Percentiles rank a stretch among this genome's conserved stretches.
These are phyloP conservation scores for Alaudala cheleensis DNA, from an alignment of 2,113 vertebrate genomes.

Conservation along the genomic window DNA sequence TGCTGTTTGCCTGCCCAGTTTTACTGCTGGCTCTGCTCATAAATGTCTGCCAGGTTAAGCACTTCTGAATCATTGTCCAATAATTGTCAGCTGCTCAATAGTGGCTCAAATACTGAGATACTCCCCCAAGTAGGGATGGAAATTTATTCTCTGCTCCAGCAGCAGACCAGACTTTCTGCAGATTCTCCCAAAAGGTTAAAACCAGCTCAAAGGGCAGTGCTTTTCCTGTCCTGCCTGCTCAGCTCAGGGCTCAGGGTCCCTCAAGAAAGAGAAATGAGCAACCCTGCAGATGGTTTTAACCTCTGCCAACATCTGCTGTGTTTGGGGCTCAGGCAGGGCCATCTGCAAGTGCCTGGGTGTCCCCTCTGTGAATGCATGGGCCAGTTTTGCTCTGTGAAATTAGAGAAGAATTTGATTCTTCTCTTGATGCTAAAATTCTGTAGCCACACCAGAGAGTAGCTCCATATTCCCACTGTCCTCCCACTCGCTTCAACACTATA, in stretches of 20 bases:
- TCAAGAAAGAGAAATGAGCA: neutral
- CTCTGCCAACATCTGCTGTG: neutral
- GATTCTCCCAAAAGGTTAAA: neutral
- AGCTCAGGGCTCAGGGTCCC: neutral
- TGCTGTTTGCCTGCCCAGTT: neutral
- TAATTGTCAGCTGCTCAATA: neutral
- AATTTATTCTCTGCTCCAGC: neutral
- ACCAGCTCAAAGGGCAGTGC: neutral
- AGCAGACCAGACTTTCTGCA: neutral
- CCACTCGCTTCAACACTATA: neutral
- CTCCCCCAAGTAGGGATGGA: neutral
- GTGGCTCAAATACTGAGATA: neutral
- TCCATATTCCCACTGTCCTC: neutral
- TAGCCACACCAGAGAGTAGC: neutral
- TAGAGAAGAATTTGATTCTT: neutral
- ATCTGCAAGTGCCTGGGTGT: neutral
- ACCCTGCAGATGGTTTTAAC: neutral
- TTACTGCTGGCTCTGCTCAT: neutral
- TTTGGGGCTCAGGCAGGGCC: neutral
- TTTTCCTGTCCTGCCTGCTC: neutral
- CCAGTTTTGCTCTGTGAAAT: neutral
- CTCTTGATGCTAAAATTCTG: neutral
- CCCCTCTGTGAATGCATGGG: neutral
- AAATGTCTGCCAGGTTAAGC: neutral
- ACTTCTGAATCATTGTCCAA: neutral